Evolutionary conservation across 1,140 invertebrate genomes (phyloP), one percentile per base, ranked within the genome.

Genomic region (Drosophila oshimai): DNA sequence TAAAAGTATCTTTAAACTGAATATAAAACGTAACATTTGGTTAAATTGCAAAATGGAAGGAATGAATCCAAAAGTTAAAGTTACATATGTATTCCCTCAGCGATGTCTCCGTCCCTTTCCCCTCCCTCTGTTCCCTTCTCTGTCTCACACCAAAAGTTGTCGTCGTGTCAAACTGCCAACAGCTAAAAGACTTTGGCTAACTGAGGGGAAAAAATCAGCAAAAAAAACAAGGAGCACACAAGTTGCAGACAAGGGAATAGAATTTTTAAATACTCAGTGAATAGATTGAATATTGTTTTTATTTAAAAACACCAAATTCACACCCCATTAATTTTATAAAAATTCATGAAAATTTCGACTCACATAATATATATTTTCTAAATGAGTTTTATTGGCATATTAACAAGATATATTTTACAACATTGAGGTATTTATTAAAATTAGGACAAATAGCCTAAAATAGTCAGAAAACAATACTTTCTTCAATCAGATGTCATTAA

Each of bases 151-250:
- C 54, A 13, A 22, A 12, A 45, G 37, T 50, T 72, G 68, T 71
- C 65, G 34, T 36, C 64, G 65, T 71, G 65, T 71, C 67, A 71
- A 70, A 69, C 67, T 70, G 67, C 67, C 67, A 70, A 70, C 64
- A 70, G 67, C 67, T 70, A 70, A 70, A 70, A 70, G 64, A 70
- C 51, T 69, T 69, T 70, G 51, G 50, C 33, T 55, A 68, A 69
- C 62, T 55, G 49, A 41, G 26, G 20, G 33, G 28, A 33, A 67
- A 44, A 55, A 55, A 20, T 29, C 6, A 22, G 3, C 13, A 4
- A 24, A 17, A 46, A 55, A 70, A 33, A 29, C 15, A 54, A 3
- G 20, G 13, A 12, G 2, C 1, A 12, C 12, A 18, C 6, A 24
- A 6, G 4, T 0, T 2, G 0, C 1, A 20, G 20, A 47, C 13